Evolutionary conservation across 2,113 vertebrate genomes (phyloP), one percentile per base, ranked within the genome.

Genomic region (Nibea albiflora): DNA sequence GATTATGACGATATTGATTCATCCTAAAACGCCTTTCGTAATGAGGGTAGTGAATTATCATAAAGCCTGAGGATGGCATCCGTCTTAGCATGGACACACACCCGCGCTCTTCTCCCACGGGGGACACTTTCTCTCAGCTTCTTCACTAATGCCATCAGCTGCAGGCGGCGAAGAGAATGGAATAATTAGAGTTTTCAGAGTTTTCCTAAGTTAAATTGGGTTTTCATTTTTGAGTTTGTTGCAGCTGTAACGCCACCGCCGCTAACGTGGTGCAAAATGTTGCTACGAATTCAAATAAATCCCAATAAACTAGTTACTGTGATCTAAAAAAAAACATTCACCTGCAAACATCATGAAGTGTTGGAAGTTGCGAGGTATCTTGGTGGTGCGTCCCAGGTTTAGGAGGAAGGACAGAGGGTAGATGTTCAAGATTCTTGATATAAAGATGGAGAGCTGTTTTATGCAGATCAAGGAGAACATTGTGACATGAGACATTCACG

Each of bases 271-370:
- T 26, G 22, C 6, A 20, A 70, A 69, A 20, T 16, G 6, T 12
- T 11, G 2, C n/a, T 8, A 19, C 2, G 20, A 24, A 53, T 54
- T n/a, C 44, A 69, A 62, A 49, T 42, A 42, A 26, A 65, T 57
- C 14, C 22, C 1, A 46, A 28, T 39, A 42, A 49, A 24, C 56
- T 14, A 17, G 11, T 3, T 20, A 22, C 10, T 4, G 19, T 6
- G 52, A 78, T 14, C 17, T 58, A 31, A 4, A 35, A 39, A 39
- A 9, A 9, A 39, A 39, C 7, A 39, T 39, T n/a, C 94, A 98
- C 96, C 97, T 96, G 96, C 95, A 88, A 97, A 96, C 94, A 95
- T 95, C 96, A 97, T 96, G 95, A 97, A 96, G 88, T 97, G 96
- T 71, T 97, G 96, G 44, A 96, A 95, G 57, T 91, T 93, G 87